These are phyloP conservation scores for Eupithecia abbreviata DNA, from an alignment of 2,888 invertebrate species.

Conservation along the genomic window DNA sequence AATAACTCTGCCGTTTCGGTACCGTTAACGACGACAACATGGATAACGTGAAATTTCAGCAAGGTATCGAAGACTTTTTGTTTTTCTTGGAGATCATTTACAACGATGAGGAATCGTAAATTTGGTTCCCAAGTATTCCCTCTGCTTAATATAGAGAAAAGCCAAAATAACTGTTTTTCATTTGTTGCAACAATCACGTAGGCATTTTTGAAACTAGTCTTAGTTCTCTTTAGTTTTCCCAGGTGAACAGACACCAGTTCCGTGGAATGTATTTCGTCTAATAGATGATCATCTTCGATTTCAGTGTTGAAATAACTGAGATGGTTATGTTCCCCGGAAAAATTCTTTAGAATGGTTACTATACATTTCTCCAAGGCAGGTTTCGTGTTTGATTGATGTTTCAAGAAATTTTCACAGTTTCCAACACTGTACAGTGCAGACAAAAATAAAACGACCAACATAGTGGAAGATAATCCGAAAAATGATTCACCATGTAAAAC, in stretches of 20 bases:
- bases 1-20: conserved; percentile 53
- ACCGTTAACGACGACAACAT: conserved; percentile 57
- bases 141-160: conserved; percentile 42
- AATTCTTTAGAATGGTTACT: conserved; percentile 37
- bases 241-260: conserved; percentile 14
- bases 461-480: conserved; percentile 25
- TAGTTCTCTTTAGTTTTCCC: background rate
- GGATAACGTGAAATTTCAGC: conserved; percentile 49
- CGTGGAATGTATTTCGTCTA: conserved; percentile 42
- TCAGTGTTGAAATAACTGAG: conserved; percentile 42
- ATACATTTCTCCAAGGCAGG: conserved; percentile 38
- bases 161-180: conserved; percentile 39
- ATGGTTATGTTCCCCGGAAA: conserved; percentile 37
- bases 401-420: conserved; percentile 15
- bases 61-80: conserved; percentile 55
- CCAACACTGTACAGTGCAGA: conserved; percentile 19
- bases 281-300: conserved; percentile 31
- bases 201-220: conserved; percentile 8
- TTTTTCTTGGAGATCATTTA: conserved; percentile 43
- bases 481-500: conserved; percentile 18
- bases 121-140: conserved; percentile 60
- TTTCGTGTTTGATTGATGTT: background rate
- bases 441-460: conserved; percentile 41
- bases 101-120: conserved; percentile 54
- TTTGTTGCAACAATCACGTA: conserved; percentile 52